Percentiles rank a stretch among this genome's conserved stretches.
These are phyloP conservation scores for Polia nebulosa DNA, from an alignment of 2,888 invertebrate species.

Conservation along the genomic window DNA sequence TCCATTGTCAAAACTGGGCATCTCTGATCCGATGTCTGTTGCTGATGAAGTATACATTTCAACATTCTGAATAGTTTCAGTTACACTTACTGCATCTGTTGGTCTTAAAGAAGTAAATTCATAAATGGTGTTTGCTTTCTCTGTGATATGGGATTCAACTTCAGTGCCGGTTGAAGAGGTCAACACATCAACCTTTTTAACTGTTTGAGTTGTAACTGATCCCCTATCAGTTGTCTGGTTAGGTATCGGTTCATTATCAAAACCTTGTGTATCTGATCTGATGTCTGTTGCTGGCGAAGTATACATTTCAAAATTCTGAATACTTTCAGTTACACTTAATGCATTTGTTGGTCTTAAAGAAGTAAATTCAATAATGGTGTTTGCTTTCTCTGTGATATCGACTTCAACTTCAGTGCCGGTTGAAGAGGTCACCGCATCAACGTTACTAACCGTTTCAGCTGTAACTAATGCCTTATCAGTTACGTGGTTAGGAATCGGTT, in stretches of 20 bases:
- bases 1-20: not conserved
- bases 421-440: not conserved
- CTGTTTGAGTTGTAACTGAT: not conserved
- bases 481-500: not conserved
- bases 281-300: not conserved
- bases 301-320: not conserved
- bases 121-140: not conserved
- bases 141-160: conserved; percentile 1
- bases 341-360: not conserved
- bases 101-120: not conserved
- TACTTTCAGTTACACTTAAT: conserved; percentile 3
- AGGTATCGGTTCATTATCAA: not conserved
- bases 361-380: not conserved
- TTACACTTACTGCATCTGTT: not conserved
- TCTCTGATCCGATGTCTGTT: not conserved
- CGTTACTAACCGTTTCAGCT: not conserved
- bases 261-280: not conserved
- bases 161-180: not conserved
- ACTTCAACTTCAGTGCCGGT: not conserved
- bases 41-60: conserved; percentile 9
- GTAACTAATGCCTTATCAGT: not conserved
- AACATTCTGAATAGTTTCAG: conserved; percentile 17
- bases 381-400: not conserved
- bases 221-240: conserved; percentile 8
- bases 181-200: not conserved